These are phyloP conservation scores for Macaria notata DNA, from an alignment of 2,888 invertebrate species.

Conservation along the genomic window DNA sequence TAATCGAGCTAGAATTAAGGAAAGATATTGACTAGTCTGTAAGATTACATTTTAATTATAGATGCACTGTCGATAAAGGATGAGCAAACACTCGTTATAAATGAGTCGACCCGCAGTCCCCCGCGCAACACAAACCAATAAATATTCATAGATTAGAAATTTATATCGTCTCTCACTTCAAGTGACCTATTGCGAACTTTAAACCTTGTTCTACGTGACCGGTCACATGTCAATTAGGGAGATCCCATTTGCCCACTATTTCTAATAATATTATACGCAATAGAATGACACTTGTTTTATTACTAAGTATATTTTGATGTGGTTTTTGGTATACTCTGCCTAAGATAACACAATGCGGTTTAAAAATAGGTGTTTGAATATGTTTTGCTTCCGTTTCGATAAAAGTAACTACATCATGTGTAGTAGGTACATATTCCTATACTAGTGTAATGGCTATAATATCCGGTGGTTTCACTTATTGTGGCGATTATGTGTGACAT, in stretches of 20 bases:
- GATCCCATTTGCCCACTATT: not conserved
- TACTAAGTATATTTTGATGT: no score
- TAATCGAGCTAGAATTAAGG: no score
- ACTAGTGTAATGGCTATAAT: conserved; percentile 41
- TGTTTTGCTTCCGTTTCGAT: conserved; percentile 30
- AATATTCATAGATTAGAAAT: conserved; percentile 21
- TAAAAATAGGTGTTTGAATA: no score
- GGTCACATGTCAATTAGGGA: conserved; percentile 13
- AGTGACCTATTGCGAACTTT: conserved; percentile 15
- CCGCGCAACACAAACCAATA: not conserved
- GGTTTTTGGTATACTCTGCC: no score
- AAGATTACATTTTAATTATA: no score
- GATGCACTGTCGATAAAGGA: no score
- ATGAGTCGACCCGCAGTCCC: conserved; percentile 3
- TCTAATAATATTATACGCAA: no score
- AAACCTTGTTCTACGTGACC: conserved; percentile 19
- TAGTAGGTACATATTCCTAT: not conserved
- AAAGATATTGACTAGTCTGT: no score
- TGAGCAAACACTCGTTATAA: not conserved
- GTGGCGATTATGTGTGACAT: conserved; percentile 42
- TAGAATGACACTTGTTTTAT: no score
- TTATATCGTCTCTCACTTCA: conserved; percentile 8
- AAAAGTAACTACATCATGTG: no score
- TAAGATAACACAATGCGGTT: no score
- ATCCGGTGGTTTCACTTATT: conserved; percentile 39